Evolutionary conservation across 92 coral and sea anemone species (phyloP).

Genomic region (Siderastrea radians): DNA sequence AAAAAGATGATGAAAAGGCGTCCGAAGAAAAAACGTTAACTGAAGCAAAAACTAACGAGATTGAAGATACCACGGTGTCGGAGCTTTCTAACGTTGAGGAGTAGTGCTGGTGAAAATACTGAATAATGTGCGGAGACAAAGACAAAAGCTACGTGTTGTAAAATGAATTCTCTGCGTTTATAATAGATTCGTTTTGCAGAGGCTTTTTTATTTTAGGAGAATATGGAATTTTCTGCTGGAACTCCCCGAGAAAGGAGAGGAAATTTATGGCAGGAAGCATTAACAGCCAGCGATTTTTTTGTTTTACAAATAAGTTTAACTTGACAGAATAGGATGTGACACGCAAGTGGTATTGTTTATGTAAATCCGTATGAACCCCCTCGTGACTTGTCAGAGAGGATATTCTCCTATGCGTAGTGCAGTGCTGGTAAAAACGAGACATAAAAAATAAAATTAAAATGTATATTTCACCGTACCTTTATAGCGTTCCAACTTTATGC

Average conservation of each 20-base stretch:
- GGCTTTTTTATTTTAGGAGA: neutral
- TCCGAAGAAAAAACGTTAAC: neutral
- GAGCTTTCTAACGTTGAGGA: constrained; percentile 5
- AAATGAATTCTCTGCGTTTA: neutral
- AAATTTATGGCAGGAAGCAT: neutral
- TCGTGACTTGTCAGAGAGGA: neutral
- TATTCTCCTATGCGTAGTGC: neutral
- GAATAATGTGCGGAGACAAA: neutral
- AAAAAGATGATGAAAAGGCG: neutral
- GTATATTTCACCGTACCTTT: neutral
- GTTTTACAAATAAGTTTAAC: neutral
- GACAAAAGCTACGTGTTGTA: too few relatives aligned
- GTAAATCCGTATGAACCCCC: neutral
- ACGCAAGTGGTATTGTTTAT: neutral
- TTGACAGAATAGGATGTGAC: neutral
- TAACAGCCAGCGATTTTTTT: neutral
- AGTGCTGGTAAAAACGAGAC: neutral
- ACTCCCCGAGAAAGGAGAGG: neutral
- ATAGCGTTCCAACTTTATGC: neutral
- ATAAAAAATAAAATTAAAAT: neutral
- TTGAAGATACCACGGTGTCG: neutral
- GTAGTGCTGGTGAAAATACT: neutral
- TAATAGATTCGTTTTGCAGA: neutral
- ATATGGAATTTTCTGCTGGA: neutral
- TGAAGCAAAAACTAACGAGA: constrained; percentile 10